These are phyloP conservation scores for Phymanthus crucifer DNA, from an alignment of 92 coral and sea anemone genomes.

Conservation along the genomic window DNA sequence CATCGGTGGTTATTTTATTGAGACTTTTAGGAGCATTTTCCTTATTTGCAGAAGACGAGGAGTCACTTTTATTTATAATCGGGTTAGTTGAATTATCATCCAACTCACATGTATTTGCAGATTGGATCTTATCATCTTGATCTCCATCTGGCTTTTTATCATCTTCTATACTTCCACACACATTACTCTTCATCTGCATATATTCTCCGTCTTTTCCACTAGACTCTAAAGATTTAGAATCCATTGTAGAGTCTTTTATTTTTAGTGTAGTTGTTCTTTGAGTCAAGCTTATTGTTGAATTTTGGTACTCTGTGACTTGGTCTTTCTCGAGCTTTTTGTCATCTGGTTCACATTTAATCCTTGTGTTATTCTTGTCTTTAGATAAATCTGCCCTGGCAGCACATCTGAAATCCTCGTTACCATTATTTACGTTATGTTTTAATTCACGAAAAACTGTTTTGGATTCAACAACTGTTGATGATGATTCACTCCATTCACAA, in stretches of 20 bases:
- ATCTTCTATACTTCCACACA: conserved; percentile 5
- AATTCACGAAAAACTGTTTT: neutral
- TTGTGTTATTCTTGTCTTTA: neutral
- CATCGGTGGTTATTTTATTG: neutral
- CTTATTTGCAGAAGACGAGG: conserved; percentile 2
- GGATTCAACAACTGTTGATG: neutral
- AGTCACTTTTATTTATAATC: conserved; percentile 21
- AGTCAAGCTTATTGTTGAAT: neutral
- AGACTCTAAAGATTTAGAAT: conserved; percentile 16
- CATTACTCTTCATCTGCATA: conserved; percentile 64
- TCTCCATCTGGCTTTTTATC: conserved; percentile 7
- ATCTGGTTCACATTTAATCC: neutral
- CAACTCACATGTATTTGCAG: conserved; percentile 17
- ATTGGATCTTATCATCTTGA: conserved; percentile 30
- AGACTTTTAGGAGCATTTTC: conserved; percentile 4
- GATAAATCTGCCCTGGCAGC: neutral
- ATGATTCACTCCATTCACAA: neutral
- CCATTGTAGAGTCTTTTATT: neutral
- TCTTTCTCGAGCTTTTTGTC: neutral
- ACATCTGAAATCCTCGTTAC: neutral
- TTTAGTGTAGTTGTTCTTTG: neutral
- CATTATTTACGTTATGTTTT: neutral
- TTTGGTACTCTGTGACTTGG: neutral
- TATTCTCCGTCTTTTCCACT: conserved; percentile 52
- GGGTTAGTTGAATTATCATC: conserved; percentile 9